Evolutionary conservation across 23 tunicate genomes (phyloP).

Genomic region (Corella eumyota): DNA sequence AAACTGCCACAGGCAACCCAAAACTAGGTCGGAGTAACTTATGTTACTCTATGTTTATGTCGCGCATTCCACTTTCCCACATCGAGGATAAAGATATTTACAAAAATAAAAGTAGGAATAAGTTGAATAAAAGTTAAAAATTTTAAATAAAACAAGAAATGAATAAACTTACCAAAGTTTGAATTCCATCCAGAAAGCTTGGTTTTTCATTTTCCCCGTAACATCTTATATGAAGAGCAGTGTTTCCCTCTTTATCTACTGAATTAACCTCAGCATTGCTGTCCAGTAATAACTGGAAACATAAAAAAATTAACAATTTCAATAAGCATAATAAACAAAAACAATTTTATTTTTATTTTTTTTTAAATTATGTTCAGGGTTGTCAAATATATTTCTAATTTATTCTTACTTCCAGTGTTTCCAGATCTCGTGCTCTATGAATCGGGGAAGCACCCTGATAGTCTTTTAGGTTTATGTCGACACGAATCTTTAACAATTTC

Average conservation of each 20-base stretch:
- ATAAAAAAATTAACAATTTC: not conserved
- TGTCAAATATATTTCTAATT: too few relatives aligned
- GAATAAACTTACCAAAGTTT: conserved; percentile 33
- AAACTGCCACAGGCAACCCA: too few relatives aligned
- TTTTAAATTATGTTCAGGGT: too few relatives aligned
- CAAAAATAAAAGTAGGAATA: too few relatives aligned
- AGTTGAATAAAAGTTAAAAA: too few relatives aligned
- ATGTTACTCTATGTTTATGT: too few relatives aligned
- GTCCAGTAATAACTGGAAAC: conserved; percentile 44
- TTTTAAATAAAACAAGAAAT: too few relatives aligned
- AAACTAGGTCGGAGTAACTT: too few relatives aligned
- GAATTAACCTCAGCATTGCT: conserved; percentile 70
- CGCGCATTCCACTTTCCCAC: too few relatives aligned
- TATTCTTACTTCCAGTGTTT: conserved; percentile 30
- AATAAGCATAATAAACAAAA: not conserved
- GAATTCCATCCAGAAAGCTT: conserved; percentile 58
- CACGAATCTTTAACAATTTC: conserved; percentile 62
- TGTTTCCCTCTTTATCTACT: conserved; percentile 78
- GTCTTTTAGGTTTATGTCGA: conserved; percentile 64
- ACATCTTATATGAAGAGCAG: conserved; percentile 59
- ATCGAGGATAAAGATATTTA: too few relatives aligned
- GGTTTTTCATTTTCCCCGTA: conserved; percentile 48
- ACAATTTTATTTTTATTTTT: too few relatives aligned
- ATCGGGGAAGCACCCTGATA: conserved; percentile 84
- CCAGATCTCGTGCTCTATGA: conserved; percentile 52